phyloP scores from a whole-genome alignment of 2,113 vertebrate genomes.

The Austrofundulus limnaeus region DNA sequence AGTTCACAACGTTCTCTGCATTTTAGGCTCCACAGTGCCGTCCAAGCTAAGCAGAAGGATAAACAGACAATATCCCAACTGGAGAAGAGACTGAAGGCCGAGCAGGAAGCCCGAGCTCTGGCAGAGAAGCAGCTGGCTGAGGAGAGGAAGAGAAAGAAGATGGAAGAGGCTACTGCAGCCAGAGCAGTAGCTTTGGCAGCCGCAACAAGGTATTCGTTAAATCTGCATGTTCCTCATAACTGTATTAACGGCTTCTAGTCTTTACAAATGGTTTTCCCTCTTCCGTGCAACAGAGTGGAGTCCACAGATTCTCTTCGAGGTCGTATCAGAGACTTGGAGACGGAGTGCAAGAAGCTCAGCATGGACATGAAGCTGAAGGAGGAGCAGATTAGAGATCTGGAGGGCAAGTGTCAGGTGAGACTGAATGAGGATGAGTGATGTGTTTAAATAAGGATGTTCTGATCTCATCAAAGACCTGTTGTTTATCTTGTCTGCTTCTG shows the following conservation, averaged over 20 bases:
- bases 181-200: constrained; percentile 92
- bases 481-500: not conserved
- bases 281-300: constrained; percentile 83
- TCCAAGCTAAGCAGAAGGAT: constrained; percentile 98
- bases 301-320: constrained; percentile 89
- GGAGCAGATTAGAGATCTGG: constrained; percentile 93
- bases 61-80: constrained; percentile 96
- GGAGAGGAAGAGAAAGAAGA: constrained; percentile 96
- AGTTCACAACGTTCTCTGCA: not conserved
- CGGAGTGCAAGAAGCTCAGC: constrained; percentile 93
- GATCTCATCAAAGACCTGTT: no score
- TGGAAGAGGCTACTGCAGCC: constrained; percentile 94
- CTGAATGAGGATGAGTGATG: not conserved
- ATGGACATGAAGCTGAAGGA: constrained; percentile 95
- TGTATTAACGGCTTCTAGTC: not conserved
- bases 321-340: constrained; percentile 94
- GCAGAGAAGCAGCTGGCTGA: constrained; percentile 96
- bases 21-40: constrained; percentile 90
- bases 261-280: not conserved
- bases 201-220: constrained; percentile 85
- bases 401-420: constrained; percentile 92
- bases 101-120: constrained; percentile 91
- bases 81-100: constrained; percentile 96
- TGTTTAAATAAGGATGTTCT: no score
- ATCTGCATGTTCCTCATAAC: not conserved